Conservation (phyloP, 1,140 invertebrate genomes). For the Drosophila arawakana region DNA sequence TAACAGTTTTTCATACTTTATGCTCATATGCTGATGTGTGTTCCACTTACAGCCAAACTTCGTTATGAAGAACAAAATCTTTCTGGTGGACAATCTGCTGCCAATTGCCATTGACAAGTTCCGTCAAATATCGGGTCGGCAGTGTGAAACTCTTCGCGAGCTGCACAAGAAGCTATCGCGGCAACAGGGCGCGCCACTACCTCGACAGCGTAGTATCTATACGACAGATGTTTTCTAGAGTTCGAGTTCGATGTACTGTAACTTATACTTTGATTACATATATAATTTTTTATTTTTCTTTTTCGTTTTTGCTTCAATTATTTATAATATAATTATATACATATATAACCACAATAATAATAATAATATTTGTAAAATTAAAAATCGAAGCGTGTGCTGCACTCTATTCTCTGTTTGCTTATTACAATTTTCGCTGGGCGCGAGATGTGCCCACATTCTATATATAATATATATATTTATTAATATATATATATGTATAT, state of each 20-base stretch:
- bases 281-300: conserved; percentile 81
- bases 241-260: background rate
- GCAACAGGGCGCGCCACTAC: conserved; percentile 72
- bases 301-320: conserved; percentile 81
- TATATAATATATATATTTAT: conserved; percentile 61
- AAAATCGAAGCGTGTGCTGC: conserved; percentile 83
- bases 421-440: conserved; percentile 67
- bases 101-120: conserved; percentile 79
- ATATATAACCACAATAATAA: conserved; percentile 84
- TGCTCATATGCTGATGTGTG: background rate
- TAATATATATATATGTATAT: conserved; percentile 58
- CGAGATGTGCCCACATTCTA: conserved; percentile 47
- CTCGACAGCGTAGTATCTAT: conserved; percentile 81
- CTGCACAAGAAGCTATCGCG: conserved; percentile 68
- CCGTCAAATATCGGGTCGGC: conserved; percentile 65
- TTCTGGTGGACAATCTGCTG: conserved; percentile 76
- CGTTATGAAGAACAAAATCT: conserved; percentile 81
- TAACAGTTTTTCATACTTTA: background rate
- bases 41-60: conserved; percentile 73
- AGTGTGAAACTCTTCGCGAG: conserved; percentile 63
- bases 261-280: conserved; percentile 78
- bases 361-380: conserved; percentile 83
- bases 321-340: conserved; percentile 85
- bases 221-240: conserved; percentile 79
- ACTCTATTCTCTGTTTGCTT: conserved; percentile 74